Evolutionary conservation across 2,888 invertebrate genomes (phyloP).

Genomic region (Drosophila austrosaltans): DNA sequence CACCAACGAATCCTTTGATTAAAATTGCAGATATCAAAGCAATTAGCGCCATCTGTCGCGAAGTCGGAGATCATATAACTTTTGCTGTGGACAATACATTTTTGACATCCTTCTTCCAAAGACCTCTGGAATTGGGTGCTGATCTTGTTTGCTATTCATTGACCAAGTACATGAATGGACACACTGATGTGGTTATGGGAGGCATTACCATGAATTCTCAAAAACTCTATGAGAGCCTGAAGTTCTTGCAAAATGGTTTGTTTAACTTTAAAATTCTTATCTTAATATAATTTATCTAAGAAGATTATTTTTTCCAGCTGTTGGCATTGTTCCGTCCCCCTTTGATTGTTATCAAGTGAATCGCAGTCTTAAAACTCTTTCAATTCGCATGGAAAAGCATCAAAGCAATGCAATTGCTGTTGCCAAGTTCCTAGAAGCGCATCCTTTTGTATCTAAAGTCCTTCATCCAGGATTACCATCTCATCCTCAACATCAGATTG

Average conservation of each 20-base stretch:
- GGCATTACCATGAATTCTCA: conserved; percentile 90
- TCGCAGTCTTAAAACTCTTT: conserved; percentile 96
- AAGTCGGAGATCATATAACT: conserved; percentile 84
- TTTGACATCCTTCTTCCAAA: conserved; percentile 94
- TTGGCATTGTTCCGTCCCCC: conserved; percentile 96
- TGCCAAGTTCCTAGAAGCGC: conserved; percentile 91
- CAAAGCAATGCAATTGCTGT: conserved; percentile 90
- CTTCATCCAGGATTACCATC: conserved; percentile 93
- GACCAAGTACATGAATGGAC: conserved; percentile 99
- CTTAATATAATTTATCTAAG: not conserved
- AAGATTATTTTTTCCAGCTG: conserved; percentile 59
- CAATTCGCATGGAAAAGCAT: conserved; percentile 95
- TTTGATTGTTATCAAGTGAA: conserved; percentile 98
- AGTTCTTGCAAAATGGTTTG: conserved; percentile 94
- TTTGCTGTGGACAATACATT: conserved; percentile 97
- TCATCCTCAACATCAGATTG: conserved; percentile 93
- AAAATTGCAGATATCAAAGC: conserved; percentile 94
- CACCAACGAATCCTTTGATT: conserved; percentile 96
- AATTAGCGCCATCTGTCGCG: conserved; percentile 87
- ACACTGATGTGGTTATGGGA: conserved; percentile 98
- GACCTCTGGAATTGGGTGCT: conserved; percentile 94
- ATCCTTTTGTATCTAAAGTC: conserved; percentile 91
- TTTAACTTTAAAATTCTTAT: conserved; percentile 49
- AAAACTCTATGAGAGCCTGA: conserved; percentile 88
- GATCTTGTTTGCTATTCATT: conserved; percentile 96